Evolutionary conservation across 2,888 invertebrate species (phyloP).

Genomic region (Leptarthrus brevirostris): DNA sequence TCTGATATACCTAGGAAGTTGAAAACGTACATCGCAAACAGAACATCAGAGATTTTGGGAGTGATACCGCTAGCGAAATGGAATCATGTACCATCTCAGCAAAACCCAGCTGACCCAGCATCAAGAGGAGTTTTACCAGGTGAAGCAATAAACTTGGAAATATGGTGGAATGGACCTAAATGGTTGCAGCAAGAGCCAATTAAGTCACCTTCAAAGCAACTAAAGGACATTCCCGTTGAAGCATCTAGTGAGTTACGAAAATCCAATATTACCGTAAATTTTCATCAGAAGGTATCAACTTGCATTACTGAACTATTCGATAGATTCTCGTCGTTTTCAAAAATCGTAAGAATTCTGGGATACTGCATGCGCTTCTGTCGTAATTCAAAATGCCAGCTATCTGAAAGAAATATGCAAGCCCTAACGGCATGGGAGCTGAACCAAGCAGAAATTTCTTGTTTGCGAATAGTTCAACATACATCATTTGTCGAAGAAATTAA

Average conservation of each 20-base stretch:
- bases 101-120: constrained; percentile 54
- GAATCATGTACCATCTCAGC: constrained; percentile 50
- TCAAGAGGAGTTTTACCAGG: constrained; percentile 53
- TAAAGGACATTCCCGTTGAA: too few species aligned
- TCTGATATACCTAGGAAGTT: constrained; percentile 32
- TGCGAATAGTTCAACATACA: not conserved
- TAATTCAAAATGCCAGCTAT: not conserved
- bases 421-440: not conserved
- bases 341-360: not conserved
- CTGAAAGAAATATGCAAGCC: not conserved
- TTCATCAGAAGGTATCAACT: not conserved
- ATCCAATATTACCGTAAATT: not conserved
- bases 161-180: constrained; percentile 56
- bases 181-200: constrained; percentile 25
- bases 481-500: constrained; percentile 7
- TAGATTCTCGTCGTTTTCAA: not conserved
- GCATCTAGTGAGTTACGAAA: too few species aligned
- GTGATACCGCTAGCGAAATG: constrained; percentile 26
- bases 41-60: constrained; percentile 52
- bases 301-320: not conserved
- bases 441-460: not conserved
- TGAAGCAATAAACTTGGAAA: constrained; percentile 22
- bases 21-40: constrained; percentile 32
- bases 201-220: not conserved
- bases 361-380: not conserved